Evolutionary conservation across 2,113 vertebrate species (phyloP).

Genomic region (Aegithalos caudatus): DNA sequence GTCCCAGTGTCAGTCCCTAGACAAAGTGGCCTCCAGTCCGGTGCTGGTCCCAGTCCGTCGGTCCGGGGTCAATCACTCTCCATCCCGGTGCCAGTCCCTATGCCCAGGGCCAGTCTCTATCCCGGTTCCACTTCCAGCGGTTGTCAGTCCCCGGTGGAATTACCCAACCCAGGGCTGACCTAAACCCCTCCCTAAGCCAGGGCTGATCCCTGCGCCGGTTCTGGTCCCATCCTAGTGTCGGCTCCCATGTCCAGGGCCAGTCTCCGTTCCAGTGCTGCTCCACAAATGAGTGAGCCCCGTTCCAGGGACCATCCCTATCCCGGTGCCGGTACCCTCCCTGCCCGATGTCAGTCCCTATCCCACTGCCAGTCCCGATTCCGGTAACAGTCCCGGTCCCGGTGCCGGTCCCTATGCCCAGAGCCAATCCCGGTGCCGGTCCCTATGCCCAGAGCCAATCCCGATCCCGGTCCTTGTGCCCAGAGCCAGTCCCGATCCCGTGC

Average conservation of each 20-base stretch:
- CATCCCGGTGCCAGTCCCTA: too few species aligned
- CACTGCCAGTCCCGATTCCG: too few species aligned
- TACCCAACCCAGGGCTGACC: too few species aligned
- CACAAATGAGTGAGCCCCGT: rapidly evolving
- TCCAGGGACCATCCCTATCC: neutral
- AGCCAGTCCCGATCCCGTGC: rapidly evolving
- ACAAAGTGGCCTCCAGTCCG: rapidly evolving
- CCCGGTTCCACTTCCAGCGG: neutral
- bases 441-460: too few species aligned
- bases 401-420: neutral
- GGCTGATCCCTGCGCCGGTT: neutral
- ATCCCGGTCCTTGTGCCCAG: too few species aligned
- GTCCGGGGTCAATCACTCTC: neutral
- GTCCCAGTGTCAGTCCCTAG: neutral
- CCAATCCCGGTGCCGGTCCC: neutral
- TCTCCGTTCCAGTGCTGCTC: neutral
- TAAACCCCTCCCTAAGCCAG: neutral
- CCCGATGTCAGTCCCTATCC: neutral
- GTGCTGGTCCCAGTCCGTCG: rapidly evolving
- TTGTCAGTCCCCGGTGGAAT: neutral
- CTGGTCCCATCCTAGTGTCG: neutral
- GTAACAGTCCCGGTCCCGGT: neutral
- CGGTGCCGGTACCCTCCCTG: neutral
- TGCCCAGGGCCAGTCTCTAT: neutral
- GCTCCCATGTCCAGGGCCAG: neutral